phyloP scores from a whole-genome alignment of 2,113 vertebrate genomes.

The Rhizomys pruinosus region DNA sequence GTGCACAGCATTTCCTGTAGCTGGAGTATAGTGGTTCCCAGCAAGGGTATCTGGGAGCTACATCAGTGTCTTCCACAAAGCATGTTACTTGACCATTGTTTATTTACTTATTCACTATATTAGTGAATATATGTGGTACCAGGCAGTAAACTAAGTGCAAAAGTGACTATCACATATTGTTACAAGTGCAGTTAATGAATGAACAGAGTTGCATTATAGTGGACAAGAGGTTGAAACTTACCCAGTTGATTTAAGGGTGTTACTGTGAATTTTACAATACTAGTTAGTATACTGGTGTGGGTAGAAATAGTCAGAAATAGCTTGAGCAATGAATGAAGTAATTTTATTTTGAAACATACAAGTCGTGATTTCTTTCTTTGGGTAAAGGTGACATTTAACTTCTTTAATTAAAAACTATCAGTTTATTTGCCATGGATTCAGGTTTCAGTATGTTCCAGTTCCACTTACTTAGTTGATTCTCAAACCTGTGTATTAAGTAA shows the following conservation, averaged over 20 bases:
- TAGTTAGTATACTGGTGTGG: not conserved
- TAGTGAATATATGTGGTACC: not conserved
- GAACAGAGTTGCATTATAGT: not conserved
- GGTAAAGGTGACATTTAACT: not conserved
- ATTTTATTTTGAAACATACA: not conserved
- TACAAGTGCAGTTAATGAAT: not conserved
- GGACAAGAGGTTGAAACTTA: not conserved
- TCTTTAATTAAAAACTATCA: not conserved
- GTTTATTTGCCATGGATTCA: not conserved
- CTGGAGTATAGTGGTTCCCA: not conserved
- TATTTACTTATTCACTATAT: not conserved
- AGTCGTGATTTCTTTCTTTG: not conserved
- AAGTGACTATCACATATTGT: not conserved
- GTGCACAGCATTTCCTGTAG: not conserved
- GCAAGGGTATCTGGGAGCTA: not conserved
- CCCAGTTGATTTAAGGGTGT: not conserved
- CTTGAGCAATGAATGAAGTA: not conserved
- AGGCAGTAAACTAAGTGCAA: not conserved
- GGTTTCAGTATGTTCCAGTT: constrained; percentile 6
- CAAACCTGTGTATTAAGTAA: not conserved
- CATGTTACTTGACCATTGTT: not conserved
- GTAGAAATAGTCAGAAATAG: not conserved
- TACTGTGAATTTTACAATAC: not conserved
- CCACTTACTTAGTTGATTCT: not conserved
- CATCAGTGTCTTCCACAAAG: not conserved